These are phyloP conservation scores for Phalacrocorax brasilianus DNA, from an alignment of 2,113 vertebrate genomes.

Conservation along the genomic window DNA sequence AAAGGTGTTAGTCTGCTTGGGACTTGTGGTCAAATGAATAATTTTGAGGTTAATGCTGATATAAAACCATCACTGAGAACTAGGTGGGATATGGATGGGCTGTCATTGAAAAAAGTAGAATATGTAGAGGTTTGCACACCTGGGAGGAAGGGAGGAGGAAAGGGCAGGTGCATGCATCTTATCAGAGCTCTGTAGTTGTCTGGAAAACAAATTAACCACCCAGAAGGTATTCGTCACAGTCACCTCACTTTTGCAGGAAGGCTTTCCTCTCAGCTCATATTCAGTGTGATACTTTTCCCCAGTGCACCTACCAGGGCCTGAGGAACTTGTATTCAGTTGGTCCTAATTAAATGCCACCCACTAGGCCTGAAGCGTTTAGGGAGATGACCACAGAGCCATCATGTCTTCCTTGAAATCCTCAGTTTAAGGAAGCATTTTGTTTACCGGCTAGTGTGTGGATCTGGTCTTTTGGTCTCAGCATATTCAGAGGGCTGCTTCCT, in stretches of 20 bases:
- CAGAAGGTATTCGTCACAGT: background rate
- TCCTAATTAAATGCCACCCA: background rate
- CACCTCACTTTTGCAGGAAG: background rate
- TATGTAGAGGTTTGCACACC: background rate
- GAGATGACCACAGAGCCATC: background rate
- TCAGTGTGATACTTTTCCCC: background rate
- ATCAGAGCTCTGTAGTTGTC: background rate
- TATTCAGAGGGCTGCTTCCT: background rate
- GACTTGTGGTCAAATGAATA: background rate
- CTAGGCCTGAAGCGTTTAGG: background rate
- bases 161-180: background rate
- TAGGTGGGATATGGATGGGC: background rate
- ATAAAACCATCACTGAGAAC: background rate
- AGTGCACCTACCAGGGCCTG: accelerated
- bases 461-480: background rate
- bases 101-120: background rate
- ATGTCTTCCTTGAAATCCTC: background rate
- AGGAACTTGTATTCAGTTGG: background rate
- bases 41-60: background rate
- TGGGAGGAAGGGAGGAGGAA: background rate
- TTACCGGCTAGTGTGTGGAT: background rate
- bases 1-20: background rate
- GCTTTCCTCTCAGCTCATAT: background rate
- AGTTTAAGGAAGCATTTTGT: background rate
- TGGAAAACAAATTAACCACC: background rate